A percentile compares a stretch with the other conserved stretches of the same genome.
Evolutionary conservation across 2,113 vertebrate genomes (phyloP).

Genomic region (Dromas ardeola): DNA sequence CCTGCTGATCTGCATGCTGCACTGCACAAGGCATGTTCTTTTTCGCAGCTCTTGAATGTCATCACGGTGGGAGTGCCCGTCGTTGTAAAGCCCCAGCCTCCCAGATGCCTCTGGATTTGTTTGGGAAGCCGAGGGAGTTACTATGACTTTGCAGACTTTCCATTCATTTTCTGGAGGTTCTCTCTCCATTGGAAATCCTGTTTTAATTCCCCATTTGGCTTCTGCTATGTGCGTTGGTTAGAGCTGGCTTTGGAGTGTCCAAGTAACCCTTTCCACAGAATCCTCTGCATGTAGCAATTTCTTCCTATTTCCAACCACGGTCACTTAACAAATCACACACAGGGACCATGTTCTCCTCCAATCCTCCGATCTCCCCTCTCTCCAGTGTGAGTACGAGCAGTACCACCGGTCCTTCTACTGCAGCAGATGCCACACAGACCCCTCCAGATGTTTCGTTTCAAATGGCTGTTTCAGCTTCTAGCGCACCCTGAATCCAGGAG

Average conservation of each 20-base stretch:
- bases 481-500: background rate
- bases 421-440: background rate
- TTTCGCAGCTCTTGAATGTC: background rate
- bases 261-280: background rate
- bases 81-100: background rate
- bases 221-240: background rate
- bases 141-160: background rate
- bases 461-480: background rate
- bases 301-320: background rate
- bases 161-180: background rate
- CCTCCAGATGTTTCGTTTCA: background rate
- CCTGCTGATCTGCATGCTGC: background rate
- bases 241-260: background rate
- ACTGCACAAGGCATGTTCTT: background rate
- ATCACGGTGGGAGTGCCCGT: background rate
- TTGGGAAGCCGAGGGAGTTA: background rate
- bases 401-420: background rate
- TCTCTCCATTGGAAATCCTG: background rate
- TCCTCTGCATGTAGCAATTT: background rate
- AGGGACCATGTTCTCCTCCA: background rate
- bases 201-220: background rate
- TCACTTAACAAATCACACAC: background rate
- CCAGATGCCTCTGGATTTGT: background rate
- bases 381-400: accelerated
- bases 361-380: background rate